Evolutionary conservation across 2,797 vertebrate species (phyloP).

Genomic region (Limnodromus scolopaceus): DNA sequence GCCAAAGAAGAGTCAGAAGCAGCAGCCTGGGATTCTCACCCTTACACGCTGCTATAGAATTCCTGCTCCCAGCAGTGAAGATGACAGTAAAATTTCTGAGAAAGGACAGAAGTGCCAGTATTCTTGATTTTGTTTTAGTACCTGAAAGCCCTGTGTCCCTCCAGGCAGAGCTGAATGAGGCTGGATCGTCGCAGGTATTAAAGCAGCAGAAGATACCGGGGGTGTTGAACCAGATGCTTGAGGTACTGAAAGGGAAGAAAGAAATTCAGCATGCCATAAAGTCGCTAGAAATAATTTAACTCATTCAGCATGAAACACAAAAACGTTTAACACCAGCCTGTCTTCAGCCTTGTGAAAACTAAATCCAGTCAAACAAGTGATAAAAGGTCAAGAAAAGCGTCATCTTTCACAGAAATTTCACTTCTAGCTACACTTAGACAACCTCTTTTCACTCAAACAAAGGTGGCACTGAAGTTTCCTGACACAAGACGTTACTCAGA

Average conservation of each 20-base stretch:
- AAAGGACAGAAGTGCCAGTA: neutral
- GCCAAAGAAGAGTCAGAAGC: neutral
- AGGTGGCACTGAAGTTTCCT: neutral
- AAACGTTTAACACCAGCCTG: neutral
- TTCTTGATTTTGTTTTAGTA: slow-evolving; percentile 54
- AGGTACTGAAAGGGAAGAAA: slow-evolving; percentile 73
- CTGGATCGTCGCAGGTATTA: slow-evolving; percentile 81
- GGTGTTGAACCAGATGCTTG: slow-evolving; percentile 71
- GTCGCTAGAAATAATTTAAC: neutral
- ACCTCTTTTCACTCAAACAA: neutral
- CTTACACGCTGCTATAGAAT: neutral
- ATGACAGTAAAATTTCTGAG: neutral
- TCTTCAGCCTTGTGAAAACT: neutral
- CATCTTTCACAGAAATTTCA: neutral
- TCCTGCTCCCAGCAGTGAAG: neutral
- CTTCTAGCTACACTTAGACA: neutral
- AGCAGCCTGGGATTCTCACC: neutral
- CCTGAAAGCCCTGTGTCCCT: slow-evolving; percentile 88
- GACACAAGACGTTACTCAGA: neutral
- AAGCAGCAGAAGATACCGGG: slow-evolving; percentile 78
- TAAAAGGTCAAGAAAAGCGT: neutral
- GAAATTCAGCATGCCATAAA: neutral
- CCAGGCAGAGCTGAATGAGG: slow-evolving; percentile 80
- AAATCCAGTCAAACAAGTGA: neutral
- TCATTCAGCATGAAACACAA: neutral